These are phyloP conservation scores for Ligdia adustata DNA, from an alignment of 2,888 invertebrate species.

Conservation along the genomic window DNA sequence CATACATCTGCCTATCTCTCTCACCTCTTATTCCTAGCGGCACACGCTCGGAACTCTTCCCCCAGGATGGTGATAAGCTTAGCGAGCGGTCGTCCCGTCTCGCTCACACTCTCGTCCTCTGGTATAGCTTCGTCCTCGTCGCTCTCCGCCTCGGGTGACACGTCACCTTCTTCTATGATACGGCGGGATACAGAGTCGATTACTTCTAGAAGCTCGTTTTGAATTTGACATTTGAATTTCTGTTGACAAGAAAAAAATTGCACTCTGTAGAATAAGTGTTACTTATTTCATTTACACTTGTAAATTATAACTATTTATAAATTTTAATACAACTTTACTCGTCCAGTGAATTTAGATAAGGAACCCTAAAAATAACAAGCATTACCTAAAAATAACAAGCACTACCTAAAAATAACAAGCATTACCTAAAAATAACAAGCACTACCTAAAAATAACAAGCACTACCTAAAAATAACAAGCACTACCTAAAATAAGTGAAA, in stretches of 20 bases:
- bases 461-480: too few relatives aligned
- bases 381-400: too few relatives aligned
- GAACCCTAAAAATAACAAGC: too few relatives aligned
- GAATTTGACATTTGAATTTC: slow-evolving; percentile 93
- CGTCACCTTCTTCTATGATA: slow-evolving; percentile 85
- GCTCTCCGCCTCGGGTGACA: slow-evolving; percentile 57
- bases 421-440: too few relatives aligned
- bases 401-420: too few relatives aligned
- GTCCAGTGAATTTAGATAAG: too few relatives aligned
- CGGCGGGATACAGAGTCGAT: slow-evolving; percentile 92
- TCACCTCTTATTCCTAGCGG: slow-evolving; percentile 68
- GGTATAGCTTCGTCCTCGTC: slow-evolving; percentile 58
- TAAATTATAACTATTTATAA: too few relatives aligned
- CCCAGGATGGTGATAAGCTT: slow-evolving; percentile 59
- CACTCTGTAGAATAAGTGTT: too few relatives aligned
- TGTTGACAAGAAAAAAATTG: slow-evolving; percentile 52
- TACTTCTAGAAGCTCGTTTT: slow-evolving; percentile 91
- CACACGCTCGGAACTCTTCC: slow-evolving; percentile 70
- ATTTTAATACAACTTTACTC: too few relatives aligned
- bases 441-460: too few relatives aligned
- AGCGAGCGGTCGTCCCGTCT: slow-evolving; percentile 67
- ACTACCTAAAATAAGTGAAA: too few relatives aligned
- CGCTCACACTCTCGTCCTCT: slow-evolving; percentile 55
- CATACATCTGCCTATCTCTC: background rate
- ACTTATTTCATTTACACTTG: too few relatives aligned